Evolutionary conservation across 2,797 vertebrate genomes (phyloP).

Genomic region (Sebastes matsubarae): DNA sequence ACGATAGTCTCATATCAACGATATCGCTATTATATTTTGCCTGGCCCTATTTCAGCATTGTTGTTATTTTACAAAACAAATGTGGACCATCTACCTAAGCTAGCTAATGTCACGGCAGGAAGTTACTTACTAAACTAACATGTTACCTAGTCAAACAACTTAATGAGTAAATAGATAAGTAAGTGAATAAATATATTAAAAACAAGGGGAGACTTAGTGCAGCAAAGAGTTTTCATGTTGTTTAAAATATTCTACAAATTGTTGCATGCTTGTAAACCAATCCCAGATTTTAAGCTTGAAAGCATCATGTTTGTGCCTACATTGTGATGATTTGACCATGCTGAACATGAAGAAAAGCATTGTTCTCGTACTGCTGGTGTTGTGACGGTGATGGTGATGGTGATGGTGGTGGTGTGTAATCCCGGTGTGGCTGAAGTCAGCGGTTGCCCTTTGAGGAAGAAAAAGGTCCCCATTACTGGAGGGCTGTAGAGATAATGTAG

Average conservation of each 20-base stretch:
- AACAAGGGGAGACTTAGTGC: background rate
- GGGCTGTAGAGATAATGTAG: conserved; percentile 85
- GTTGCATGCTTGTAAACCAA: conserved; percentile 30
- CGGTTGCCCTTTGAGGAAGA: conserved; percentile 79
- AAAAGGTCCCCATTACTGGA: conserved; percentile 81
- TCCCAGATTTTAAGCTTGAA: background rate
- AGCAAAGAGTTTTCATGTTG: conserved; percentile 21
- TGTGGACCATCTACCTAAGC: background rate
- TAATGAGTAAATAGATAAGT: background rate
- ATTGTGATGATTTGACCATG: conserved; percentile 9
- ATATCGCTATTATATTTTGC: too few species aligned
- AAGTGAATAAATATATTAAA: background rate
- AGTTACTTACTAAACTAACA: background rate
- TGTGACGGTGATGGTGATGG: background rate
- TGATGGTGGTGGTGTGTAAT: conserved; percentile 22
- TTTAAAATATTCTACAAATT: conserved; percentile 12
- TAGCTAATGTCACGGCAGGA: background rate
- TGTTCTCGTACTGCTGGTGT: conserved; percentile 11
- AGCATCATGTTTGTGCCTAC: background rate
- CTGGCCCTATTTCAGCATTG: conserved; percentile 46
- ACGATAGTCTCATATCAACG: too few species aligned
- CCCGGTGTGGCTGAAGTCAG: conserved; percentile 68
- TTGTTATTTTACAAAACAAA: conserved; percentile 33
- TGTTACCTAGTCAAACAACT: background rate
- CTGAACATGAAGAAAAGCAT: background rate